Base-by-base conservation (phyloP, 2,888 invertebrate species). In the Calliphora vomitoria region DNA sequence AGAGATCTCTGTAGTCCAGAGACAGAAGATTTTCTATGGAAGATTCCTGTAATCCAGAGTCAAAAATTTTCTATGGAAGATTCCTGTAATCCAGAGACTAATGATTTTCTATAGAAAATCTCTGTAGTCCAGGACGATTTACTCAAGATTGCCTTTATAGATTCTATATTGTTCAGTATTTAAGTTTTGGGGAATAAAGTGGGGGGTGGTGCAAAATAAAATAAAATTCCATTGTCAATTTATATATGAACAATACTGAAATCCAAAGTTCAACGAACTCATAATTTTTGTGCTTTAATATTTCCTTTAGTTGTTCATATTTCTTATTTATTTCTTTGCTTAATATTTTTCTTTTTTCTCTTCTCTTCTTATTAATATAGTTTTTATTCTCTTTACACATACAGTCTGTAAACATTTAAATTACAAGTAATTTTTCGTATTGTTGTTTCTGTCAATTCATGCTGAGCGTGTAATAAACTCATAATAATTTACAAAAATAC, bases 401-500 rank as follows among this genome's bases (percentile, higher is more conserved):
- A 41, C 41, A 11, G 18, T 11, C 18, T 55, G 35, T 55, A 55
- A 72, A 72, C 55, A 72, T 62, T 53, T 64, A 41, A 31, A 68
- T 66, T 55, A 31, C 20, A 13, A 44, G 53, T 50, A n/a, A 55
- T 31, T 72, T 64, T 58, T 82, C 20, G 3, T 38, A 6, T 58
- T 68, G 38, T 66, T 68, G 38, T 68, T 75, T 82, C 50, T 62
- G 75, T 41, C 68, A 62, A 76, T 47, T 76, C 69, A 69, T 69
- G 76, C 41, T 82, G 82, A 53, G 82, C 58, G 47, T 60, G 20
- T 68, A 68, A 75, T 75, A 50, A 66, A 82, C 74, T 50, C 20
- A 75, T 68, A 68, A 82, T 68, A 10, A 68, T 75, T 68, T 38
- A 72, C 20, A 72, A 38, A n/a, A 64, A 53, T 15, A 38, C 11